phyloP scores from a whole-genome alignment of 2,113 vertebrate genomes.

The Phrynosoma platyrhinos region DNA sequence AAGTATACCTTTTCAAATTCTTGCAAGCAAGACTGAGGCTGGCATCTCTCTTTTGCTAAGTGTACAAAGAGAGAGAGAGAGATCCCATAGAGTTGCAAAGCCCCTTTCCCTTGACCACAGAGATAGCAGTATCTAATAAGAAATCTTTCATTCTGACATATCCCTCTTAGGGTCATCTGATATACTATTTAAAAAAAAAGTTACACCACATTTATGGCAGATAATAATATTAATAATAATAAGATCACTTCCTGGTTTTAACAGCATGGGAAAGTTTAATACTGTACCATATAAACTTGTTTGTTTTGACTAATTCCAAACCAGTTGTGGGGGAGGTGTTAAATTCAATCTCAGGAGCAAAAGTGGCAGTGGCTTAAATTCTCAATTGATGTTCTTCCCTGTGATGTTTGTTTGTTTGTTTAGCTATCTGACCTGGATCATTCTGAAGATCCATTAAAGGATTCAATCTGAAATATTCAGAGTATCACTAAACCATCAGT shows the following conservation, averaged over 20 bases:
- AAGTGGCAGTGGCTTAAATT: not conserved
- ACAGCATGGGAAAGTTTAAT: not conserved
- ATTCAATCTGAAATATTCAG: conserved; percentile 68
- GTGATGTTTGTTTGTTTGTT: conserved; percentile 1
- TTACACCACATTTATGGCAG: not conserved
- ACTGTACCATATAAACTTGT: not conserved
- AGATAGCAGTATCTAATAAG: not conserved
- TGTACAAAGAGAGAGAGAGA: not conserved
- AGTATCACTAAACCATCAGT: conserved; percentile 67
- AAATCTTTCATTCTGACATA: not conserved
- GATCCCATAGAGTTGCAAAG: not conserved
- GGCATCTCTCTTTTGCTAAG: not conserved
- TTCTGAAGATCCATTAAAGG: conserved; percentile 54
- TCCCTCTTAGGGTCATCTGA: no score
- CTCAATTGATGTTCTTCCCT: not conserved
- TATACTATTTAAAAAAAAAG: not conserved
- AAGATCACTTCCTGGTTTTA: not conserved
- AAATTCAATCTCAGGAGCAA: not conserved
- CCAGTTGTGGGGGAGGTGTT: not conserved
- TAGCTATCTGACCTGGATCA: conserved; percentile 59
- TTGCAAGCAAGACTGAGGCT: not conserved
- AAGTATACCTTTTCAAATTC: not conserved
- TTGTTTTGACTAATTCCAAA: not conserved
- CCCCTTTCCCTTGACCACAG: not conserved
- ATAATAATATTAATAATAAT: no score